Evolutionary conservation across 2,113 vertebrate genomes (phyloP).

Genomic region (Steatornis caripensis): DNA sequence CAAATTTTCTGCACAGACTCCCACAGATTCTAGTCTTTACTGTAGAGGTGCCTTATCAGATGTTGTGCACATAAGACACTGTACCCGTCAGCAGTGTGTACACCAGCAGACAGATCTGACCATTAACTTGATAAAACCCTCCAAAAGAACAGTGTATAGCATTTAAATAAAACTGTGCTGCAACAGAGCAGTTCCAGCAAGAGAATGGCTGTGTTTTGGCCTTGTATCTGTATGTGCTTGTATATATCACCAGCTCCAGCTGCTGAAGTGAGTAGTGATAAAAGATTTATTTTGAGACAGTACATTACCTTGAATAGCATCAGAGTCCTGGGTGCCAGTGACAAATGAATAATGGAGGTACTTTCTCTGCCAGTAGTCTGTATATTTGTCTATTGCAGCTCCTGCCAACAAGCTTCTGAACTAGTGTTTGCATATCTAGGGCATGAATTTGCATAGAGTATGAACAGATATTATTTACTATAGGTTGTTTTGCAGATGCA

Average conservation of each 20-base stretch:
- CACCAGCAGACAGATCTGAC: not conserved
- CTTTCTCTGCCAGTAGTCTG: slow-evolving; percentile 13
- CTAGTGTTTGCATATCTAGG: not conserved
- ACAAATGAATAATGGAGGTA: slow-evolving; percentile 49
- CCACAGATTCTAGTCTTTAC: not conserved
- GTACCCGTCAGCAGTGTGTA: not conserved
- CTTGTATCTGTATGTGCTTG: not conserved
- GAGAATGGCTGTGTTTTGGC: not conserved
- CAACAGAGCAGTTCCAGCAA: not conserved
- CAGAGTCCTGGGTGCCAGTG: not conserved
- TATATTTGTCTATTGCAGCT: slow-evolving; percentile 15
- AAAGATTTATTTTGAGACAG: slow-evolving; percentile 50
- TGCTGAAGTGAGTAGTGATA: slow-evolving; percentile 26
- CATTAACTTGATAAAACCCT: not conserved
- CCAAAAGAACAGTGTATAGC: not conserved
- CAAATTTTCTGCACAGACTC: not conserved
- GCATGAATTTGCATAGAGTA: not conserved
- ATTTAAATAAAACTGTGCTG: not conserved
- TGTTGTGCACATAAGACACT: not conserved
- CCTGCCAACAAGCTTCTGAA: slow-evolving; percentile 20
- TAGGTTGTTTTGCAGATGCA: not conserved
- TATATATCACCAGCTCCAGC: not conserved
- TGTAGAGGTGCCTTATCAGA: not conserved
- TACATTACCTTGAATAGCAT: slow-evolving; percentile 56
- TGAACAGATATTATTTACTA: slow-evolving; percentile 33